These are phyloP conservation scores for Temnothorax longispinosus DNA, from an alignment of 1,140 invertebrate genomes.

Conservation along the genomic window DNA sequence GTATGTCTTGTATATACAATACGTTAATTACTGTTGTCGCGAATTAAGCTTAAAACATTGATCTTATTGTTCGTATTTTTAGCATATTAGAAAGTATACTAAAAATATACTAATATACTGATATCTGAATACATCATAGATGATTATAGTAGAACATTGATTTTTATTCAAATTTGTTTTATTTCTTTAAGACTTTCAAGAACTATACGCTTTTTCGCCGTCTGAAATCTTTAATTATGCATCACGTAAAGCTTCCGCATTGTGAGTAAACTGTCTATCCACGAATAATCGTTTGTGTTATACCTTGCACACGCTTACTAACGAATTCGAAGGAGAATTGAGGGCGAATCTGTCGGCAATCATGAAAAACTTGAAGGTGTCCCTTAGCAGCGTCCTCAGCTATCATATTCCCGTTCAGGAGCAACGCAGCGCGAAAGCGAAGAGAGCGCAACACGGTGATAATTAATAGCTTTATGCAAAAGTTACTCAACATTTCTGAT, in stretches of 20 bases:
- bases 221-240: not conserved
- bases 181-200: not conserved
- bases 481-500: not conserved
- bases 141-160: not conserved
- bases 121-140: not conserved
- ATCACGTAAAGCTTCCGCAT: conserved; percentile 3
- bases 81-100: not conserved
- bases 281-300: conserved; percentile 21
- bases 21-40: not conserved
- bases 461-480: conserved; percentile 25
- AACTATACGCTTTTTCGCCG: not conserved
- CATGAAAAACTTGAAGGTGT: conserved; percentile 85
- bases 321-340: conserved; percentile 82
- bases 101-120: not conserved
- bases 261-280: not conserved
- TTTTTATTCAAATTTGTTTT: not conserved
- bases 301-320: conserved; percentile 73
- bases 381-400: conserved; percentile 83
- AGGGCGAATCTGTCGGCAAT: conserved; percentile 80
- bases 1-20: not conserved
- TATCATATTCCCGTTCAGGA: conserved; percentile 82
- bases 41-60: not conserved
- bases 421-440: conserved; percentile 79
- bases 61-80: not conserved
- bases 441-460: conserved; percentile 82